A percentile compares a stretch with the other conserved stretches of the same genome.
Conservation (phyloP, 35 echinoderm and acorn worm genomes). For the Ophiothrix spiculata region DNA sequence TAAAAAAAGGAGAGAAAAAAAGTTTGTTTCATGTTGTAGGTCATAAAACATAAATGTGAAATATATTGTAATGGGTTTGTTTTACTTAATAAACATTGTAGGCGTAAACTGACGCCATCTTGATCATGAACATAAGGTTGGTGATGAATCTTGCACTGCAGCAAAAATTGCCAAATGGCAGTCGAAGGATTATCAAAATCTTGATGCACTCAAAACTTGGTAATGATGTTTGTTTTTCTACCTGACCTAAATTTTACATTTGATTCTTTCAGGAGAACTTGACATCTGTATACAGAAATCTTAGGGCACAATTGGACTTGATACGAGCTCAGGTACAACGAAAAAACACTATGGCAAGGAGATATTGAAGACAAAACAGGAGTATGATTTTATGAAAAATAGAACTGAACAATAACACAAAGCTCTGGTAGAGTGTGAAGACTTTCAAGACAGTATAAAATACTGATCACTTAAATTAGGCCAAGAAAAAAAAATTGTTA, state of each 20-base stretch:
- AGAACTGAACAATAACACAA: no score
- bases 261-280: slow-evolving; percentile 45
- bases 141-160: neutral
- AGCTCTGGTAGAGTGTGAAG: no score
- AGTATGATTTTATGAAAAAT: no score
- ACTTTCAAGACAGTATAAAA: no score
- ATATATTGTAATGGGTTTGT: neutral
- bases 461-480: no score
- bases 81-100: neutral
- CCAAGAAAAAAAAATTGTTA: no score
- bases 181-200: neutral
- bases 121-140: neutral
- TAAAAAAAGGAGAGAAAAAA: no score
- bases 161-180: neutral
- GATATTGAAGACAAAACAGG: no score
- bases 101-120: no score
- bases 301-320: slow-evolving; percentile 45
- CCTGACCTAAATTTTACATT: neutral
- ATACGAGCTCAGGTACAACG: slow-evolving; percentile 45
- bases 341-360: slow-evolving; percentile 16
- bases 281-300: slow-evolving; percentile 40
- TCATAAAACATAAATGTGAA: no score
- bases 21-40: no score
- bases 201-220: no score
- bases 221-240: neutral